Conservation (phyloP, 2,797 vertebrate genomes). For the Danio aesculapii region DNA sequence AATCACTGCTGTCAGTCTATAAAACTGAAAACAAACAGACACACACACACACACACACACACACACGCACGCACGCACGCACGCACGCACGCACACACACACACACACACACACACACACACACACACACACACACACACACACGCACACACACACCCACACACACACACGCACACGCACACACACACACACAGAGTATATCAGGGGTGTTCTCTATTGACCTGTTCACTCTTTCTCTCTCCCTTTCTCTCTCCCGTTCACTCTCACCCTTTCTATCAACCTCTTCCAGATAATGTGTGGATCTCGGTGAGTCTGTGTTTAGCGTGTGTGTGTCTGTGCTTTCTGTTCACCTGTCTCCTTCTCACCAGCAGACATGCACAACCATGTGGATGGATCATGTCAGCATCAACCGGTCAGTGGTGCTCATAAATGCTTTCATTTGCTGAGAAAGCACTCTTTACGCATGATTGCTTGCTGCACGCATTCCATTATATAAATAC, state of each 20-base stretch:
- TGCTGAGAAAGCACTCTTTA: neutral
- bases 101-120: constrained; percentile 42
- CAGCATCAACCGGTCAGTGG: constrained; percentile 65
- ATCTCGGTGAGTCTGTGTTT: constrained; percentile 63
- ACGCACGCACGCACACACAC: too few species aligned
- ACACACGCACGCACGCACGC: too few species aligned
- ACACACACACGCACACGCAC: too few species aligned
- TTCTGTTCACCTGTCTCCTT: constrained; percentile 62
- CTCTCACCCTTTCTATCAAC: constrained; percentile 50
- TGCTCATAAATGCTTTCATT: neutral
- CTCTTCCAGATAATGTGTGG: constrained; percentile 58
- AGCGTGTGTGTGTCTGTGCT: constrained; percentile 61
- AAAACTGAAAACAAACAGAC: constrained; percentile 39
- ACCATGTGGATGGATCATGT: constrained; percentile 62
- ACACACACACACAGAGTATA: constrained; percentile 37
- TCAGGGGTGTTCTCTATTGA: constrained; percentile 47
- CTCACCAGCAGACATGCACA: constrained; percentile 62
- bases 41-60: too few species aligned
- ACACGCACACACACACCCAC: too few species aligned
- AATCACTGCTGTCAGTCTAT: neutral
- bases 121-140: constrained; percentile 45
- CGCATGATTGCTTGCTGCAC: too few species aligned
- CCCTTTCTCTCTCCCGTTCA: too few species aligned
- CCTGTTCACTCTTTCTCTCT: constrained; percentile 56
- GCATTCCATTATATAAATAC: too few species aligned